Evolutionary conservation across 2,888 invertebrate genomes (phyloP).

Genomic region (Dorcus parallelipipedus): DNA sequence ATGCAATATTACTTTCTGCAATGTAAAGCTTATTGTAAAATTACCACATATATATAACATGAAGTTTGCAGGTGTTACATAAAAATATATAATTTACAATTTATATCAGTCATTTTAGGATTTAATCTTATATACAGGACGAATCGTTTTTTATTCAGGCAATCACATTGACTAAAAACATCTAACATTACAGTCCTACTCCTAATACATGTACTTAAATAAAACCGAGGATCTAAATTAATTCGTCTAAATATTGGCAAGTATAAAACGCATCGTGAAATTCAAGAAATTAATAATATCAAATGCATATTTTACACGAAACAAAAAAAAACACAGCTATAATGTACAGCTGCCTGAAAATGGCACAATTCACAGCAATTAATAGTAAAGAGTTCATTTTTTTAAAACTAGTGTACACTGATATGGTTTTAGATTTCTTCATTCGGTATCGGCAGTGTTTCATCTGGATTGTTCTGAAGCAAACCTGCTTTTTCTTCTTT

Average conservation of each 20-base stretch:
- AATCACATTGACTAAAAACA: conserved; percentile 16
- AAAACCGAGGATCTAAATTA: too few relatives aligned
- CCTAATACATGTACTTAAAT: too few relatives aligned
- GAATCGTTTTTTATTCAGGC: conserved; percentile 19
- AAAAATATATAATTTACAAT: conserved; percentile 19
- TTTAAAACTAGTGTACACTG: conserved; percentile 12
- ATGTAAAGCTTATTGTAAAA: background rate
- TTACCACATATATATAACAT: background rate
- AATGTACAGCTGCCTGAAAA: conserved; percentile 28
- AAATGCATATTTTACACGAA: background rate
- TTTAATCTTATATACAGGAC: conserved; percentile 20
- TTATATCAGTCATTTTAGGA: conserved; percentile 17
- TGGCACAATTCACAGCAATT: conserved; percentile 50
- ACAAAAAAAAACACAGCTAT: conserved; percentile 3
- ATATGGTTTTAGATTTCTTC: conserved; percentile 42
- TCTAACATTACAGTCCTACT: background rate
- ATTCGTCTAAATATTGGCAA: background rate
- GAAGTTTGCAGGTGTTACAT: conserved; percentile 6
- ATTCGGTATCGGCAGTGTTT: conserved; percentile 41
- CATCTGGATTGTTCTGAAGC: conserved; percentile 53
- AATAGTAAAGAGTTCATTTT: conserved; percentile 20
- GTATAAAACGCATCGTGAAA: background rate
- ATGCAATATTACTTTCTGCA: too few relatives aligned
- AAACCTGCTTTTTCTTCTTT: conserved; percentile 56
- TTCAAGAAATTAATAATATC: background rate